Evolutionary conservation across 2,797 vertebrate genomes (phyloP), one percentile per base, ranked within the genome.

Genomic region (Leptodactylus fallax): DNA sequence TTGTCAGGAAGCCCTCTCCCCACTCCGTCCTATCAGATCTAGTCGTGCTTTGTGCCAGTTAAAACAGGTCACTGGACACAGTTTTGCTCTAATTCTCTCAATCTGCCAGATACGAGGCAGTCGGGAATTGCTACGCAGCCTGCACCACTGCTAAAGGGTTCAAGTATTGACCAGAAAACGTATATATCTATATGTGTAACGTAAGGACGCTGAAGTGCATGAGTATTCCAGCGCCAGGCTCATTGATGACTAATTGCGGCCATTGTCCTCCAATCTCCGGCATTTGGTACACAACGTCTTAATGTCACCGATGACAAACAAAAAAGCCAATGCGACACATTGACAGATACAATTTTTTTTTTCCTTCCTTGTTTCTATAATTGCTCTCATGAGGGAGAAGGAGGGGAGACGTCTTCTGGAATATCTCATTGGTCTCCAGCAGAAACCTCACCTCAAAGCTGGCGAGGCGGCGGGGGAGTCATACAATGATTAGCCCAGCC

Each of bases 401-500:
- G 88, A 72, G 60, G 79, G 60, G 61, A 72, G 67, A 69, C 47
- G 72, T 65, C 14, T 11, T 19, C 17, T 23, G 49, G 61, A 83
- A 83, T 69, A 79, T 83, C 61, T 79, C 88, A 86, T 89, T 83
- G 88, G 88, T 78, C 55, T 86, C 45, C 25, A 58, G 79, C 84
- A 85, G 69, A 60, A 83, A 77, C 60, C 84, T 88, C 82, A 87
- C 79, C 88, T 89, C 85, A 55, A 83, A 89, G 88, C 88, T 89
- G 79, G 60, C 25, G 83, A 82, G 76, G 80, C 69, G 36, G 83
- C 49, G 71, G 84, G 84, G 84, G 85, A 83, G 80, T 83, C 47
- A 67, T 65, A 63, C 86, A 89, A 86, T 89, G 85, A 89, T 89
- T 89, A 86, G 88, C 88, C 85, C 79, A 83, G 84, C 88, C 84